Base-by-base conservation (phyloP, 2,888 invertebrate genomes). In the Heliconius ismenius region DNA sequence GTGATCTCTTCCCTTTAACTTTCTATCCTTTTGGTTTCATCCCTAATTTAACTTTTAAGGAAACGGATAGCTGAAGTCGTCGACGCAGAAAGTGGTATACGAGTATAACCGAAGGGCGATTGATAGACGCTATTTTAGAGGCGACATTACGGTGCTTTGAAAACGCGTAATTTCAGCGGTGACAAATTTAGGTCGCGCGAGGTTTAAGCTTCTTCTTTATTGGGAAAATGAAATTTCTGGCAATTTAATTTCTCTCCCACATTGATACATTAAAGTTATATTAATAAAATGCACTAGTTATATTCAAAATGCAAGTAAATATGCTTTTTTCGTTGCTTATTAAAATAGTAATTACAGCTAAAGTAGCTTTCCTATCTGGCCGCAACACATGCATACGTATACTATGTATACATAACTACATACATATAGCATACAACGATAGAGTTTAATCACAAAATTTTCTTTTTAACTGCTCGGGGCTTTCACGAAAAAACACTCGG, bases 11-110 rank as follows among this genome's bases (percentile, higher is more conserved):
- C 86, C 86, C 81, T 84, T 84, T 86, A 88, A 87, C 88, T 88
- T 87, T 86, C 86, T 87, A 85, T 86, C 82, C 78, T 84, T 87
- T 89, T 87, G 92, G 92, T 89, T 91, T 92, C 88, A 90, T 88
- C 89, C 91, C 87, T 90, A 91, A 92, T 93, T 92, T 92, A 92
- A 91, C 91, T 89, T 87, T 84, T 88, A 89, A 89, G 88, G 88
- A 91, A 89, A 91, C 87, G 86, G 88, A 92, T 92, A 83, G 90
- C 86, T 83, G 86, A 83, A 85, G 79, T 84, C 89, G 89, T 80
- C 85, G 89, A 88, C 83, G 86, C 90, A 86, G 86, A 88, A 90
- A 91, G 90, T 90, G 90, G 88, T 89, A 90, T n/a, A n/a, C n/a
- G n/a, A n/a, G n/a, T 90, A 89, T 87, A 87, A 87, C 85, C 86